Percentiles rank a stretch among this genome's conserved stretches.
phyloP scores from a whole-genome alignment of 2,797 vertebrate genomes.

The Phoebastria nigripes region DNA sequence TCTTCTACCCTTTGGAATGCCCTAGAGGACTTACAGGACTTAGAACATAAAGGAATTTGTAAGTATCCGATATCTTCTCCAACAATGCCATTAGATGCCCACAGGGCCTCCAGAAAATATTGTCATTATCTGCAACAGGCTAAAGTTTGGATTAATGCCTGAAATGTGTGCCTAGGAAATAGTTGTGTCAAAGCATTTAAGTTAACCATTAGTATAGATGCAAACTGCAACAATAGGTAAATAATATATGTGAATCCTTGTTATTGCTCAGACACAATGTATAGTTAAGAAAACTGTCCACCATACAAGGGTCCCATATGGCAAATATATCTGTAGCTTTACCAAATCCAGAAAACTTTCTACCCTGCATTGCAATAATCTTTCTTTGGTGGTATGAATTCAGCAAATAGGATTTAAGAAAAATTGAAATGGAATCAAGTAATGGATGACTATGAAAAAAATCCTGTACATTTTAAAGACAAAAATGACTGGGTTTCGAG shows the following conservation, averaged over 20 bases:
- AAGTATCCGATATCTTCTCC: neutral
- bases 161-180: neutral
- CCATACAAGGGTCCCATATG: neutral
- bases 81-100: neutral
- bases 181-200: neutral
- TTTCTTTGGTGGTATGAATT: neutral
- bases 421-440: neutral
- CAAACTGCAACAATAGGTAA: neutral
- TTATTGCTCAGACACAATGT: neutral
- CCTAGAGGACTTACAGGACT: neutral
- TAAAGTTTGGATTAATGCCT: neutral
- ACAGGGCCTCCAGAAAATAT: neutral
- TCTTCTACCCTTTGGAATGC: neutral
- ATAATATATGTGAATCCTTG: neutral
- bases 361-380: neutral
- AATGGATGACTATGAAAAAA: neutral
- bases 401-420: neutral
- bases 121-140: neutral
- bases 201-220: neutral
- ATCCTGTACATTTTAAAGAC: neutral
- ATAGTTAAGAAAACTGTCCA: neutral
- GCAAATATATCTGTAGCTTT: neutral
- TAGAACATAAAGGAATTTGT: neutral
- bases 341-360: neutral
- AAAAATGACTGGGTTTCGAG: neutral